Evolutionary conservation across 2,797 vertebrate genomes (phyloP).

Genomic region (Holocentrus rufus): DNA sequence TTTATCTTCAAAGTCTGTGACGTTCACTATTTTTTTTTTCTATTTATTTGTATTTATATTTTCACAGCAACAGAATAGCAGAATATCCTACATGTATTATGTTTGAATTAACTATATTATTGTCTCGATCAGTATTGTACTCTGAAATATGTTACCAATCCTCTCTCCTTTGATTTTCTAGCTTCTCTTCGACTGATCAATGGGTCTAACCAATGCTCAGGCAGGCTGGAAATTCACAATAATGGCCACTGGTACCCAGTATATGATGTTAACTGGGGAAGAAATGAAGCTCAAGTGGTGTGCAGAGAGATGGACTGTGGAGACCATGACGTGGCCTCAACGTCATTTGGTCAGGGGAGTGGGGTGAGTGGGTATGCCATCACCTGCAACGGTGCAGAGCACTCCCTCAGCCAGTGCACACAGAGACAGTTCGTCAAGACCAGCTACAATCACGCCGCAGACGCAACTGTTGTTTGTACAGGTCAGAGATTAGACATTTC

Average conservation of each 20-base stretch:
- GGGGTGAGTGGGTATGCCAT: constrained; percentile 38
- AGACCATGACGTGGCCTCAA: constrained; percentile 33
- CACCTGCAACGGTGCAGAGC: constrained; percentile 63
- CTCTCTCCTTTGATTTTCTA: constrained; percentile 35
- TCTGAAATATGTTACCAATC: neutral
- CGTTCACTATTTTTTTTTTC: neutral
- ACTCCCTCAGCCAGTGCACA: constrained; percentile 56
- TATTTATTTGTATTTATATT: too few species aligned
- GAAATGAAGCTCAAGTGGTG: constrained; percentile 69
- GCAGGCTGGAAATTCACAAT: constrained; percentile 67
- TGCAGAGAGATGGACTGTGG: constrained; percentile 79
- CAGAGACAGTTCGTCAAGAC: constrained; percentile 21
- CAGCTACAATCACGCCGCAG: neutral
- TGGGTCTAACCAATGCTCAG: constrained; percentile 70
- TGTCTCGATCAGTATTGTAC: neutral
- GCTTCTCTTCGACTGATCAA: constrained; percentile 67
- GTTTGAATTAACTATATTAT: neutral
- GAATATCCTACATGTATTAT: neutral
- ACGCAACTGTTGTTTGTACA: constrained; percentile 68
- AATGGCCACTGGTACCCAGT: constrained; percentile 56
- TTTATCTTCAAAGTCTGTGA: neutral
- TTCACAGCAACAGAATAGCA: neutral
- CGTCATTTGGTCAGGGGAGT: constrained; percentile 36
- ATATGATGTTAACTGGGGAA: constrained; percentile 61
- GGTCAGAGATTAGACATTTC: constrained; percentile 37